These are phyloP conservation scores for Campoletis raptor DNA, from an alignment of 2,888 invertebrate species.

Conservation along the genomic window DNA sequence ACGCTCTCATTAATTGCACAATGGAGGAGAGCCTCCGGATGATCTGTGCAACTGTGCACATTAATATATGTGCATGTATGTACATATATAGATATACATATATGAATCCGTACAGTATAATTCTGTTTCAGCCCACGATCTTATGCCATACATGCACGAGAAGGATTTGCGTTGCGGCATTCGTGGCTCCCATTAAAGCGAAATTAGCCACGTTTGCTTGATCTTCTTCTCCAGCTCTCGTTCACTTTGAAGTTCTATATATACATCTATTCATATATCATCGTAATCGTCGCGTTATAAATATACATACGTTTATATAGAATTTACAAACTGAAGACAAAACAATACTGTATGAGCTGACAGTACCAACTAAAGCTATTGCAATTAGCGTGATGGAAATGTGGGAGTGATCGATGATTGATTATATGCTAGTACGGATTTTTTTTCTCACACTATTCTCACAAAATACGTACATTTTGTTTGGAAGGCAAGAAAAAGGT, in stretches of 20 bases:
- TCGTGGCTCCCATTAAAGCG: conserved; percentile 71
- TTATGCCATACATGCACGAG: conserved; percentile 64
- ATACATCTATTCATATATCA: not conserved
- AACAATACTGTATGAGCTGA: not conserved
- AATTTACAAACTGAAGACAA: not conserved
- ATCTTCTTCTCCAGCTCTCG: conserved; percentile 66
- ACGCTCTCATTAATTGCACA: conserved; percentile 73
- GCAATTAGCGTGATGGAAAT: conserved; percentile 2
- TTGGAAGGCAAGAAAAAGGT: not conserved
- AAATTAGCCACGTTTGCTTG: conserved; percentile 72
- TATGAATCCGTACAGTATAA: conserved; percentile 51
- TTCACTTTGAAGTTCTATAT: conserved; percentile 35
- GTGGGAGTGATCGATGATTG: conserved; percentile 29
- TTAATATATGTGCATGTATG: conserved; percentile 12
- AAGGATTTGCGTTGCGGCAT: conserved; percentile 67
- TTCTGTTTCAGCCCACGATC: conserved; percentile 67
- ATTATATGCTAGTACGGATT: conserved; percentile 35
- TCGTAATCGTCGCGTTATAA: conserved; percentile 11
- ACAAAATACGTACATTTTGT: not conserved
- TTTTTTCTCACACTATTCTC: too few species aligned
- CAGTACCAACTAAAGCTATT: not conserved
- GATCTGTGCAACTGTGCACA: conserved; percentile 35
- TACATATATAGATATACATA: too few species aligned
- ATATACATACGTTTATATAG: not conserved
- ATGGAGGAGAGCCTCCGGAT: conserved; percentile 62